A percentile compares a stretch with the other conserved stretches of the same genome.
phyloP scores from a whole-genome alignment of 2,113 vertebrate genomes.

The Corapipo altera region DNA sequence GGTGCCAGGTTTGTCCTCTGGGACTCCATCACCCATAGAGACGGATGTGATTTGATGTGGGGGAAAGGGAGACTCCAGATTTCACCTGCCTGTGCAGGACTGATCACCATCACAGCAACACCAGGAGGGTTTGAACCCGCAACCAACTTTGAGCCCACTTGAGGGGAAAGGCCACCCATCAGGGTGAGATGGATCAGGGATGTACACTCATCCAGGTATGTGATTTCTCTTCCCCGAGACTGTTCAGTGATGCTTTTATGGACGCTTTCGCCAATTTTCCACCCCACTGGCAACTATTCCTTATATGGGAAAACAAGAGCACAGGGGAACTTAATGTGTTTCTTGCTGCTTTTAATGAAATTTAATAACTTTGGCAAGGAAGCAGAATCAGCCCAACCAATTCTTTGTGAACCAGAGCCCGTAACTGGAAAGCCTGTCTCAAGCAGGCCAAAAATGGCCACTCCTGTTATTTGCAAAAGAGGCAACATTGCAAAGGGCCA shows the following conservation, averaged over 20 bases:
- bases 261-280: neutral
- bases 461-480: constrained; percentile 33
- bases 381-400: neutral
- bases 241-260: neutral
- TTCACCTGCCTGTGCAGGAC: neutral
- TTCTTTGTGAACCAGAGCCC: neutral
- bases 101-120: neutral
- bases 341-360: neutral
- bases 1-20: neutral
- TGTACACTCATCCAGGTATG: neutral
- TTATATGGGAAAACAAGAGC: neutral
- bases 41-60: neutral
- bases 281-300: neutral
- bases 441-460: neutral
- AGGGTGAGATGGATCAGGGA: neutral
- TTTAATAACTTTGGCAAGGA: neutral
- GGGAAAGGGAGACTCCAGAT: fast-evolving
- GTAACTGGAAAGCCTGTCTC: neutral
- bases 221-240: neutral
- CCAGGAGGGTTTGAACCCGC: neutral
- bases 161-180: neutral
- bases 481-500: constrained; percentile 11
- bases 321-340: neutral
- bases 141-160: neutral
- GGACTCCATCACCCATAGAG: neutral